Conservation (phyloP, 2,888 invertebrate genomes). For the Entomobrya proxima region DNA sequence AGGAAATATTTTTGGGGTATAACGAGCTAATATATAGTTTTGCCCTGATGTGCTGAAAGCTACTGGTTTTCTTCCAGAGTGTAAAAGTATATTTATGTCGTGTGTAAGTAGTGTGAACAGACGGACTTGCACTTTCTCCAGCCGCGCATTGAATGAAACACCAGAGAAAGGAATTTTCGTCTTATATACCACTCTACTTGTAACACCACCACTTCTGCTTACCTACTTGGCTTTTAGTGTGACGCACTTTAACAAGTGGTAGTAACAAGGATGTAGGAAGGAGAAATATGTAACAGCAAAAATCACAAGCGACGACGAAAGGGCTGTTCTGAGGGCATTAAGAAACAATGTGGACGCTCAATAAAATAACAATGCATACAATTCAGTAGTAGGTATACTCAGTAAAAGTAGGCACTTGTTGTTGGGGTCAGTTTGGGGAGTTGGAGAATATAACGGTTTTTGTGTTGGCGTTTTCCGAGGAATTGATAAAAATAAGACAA, state of each 20-base stretch:
- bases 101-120: background rate
- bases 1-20: background rate
- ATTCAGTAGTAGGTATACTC: too few species aligned
- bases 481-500: too few species aligned
- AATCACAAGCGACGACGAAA: too few species aligned
- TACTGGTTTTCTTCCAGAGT: background rate
- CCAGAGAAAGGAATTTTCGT: conserved; percentile 5
- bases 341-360: too few species aligned
- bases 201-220: conserved; percentile 2
- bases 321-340: too few species aligned
- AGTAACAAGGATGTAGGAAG: background rate
- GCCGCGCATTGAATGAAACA: conserved; percentile 49
- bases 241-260: conserved; percentile 41
- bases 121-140: conserved; percentile 56
- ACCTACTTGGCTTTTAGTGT: conserved; percentile 58
- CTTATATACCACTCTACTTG: conserved; percentile 49
- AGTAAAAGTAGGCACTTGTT: too few species aligned
- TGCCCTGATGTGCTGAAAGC: too few species aligned
- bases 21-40: background rate
- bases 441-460: too few species aligned
- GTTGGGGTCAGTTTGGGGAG: too few species aligned
- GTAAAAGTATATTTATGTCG: too few species aligned
- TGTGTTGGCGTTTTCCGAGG: too few species aligned
- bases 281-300: background rate
- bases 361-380: too few species aligned